Conservation (phyloP, 2,797 vertebrate genomes). For the Clarias fuscus region DNA sequence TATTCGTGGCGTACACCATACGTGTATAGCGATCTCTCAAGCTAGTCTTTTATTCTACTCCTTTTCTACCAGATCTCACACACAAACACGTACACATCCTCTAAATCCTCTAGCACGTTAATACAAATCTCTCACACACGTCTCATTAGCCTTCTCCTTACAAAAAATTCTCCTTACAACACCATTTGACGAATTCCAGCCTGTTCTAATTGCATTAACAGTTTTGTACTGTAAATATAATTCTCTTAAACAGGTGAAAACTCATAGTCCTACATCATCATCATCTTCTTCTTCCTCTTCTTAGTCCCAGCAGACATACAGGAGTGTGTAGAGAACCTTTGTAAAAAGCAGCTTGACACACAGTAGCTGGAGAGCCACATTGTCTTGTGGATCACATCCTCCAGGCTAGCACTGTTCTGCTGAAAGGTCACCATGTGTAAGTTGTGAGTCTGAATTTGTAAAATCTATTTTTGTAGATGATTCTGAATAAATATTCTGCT, state of each 20-base stretch:
- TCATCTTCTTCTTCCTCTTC: not conserved
- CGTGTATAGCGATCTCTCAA: not conserved
- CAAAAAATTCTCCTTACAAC: not conserved
- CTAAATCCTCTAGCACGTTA: slow-evolving; percentile 12
- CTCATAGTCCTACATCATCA: not conserved
- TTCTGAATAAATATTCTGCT: not conserved
- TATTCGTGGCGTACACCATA: not conserved
- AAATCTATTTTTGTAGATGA: not conserved
- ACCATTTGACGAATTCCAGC: not conserved
- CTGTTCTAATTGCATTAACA: not conserved
- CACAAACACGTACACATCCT: not conserved
- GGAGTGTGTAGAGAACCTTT: not conserved
- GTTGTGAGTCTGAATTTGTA: not conserved
- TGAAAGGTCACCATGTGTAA: slow-evolving; percentile 8
- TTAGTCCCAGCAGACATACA: not conserved
- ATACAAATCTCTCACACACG: slow-evolving; percentile 28
- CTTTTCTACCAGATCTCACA: not conserved
- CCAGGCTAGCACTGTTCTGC: not conserved
- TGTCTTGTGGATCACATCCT: not conserved
- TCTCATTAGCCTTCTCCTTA: not conserved
- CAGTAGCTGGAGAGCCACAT: not conserved
- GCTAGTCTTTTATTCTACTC: not conserved
- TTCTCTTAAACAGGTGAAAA: not conserved
- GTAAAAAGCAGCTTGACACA: not conserved
- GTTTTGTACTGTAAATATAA: slow-evolving; percentile 3